Conservation (phyloP, 2,797 vertebrate genomes). For the Notamacropus eugenii region DNA sequence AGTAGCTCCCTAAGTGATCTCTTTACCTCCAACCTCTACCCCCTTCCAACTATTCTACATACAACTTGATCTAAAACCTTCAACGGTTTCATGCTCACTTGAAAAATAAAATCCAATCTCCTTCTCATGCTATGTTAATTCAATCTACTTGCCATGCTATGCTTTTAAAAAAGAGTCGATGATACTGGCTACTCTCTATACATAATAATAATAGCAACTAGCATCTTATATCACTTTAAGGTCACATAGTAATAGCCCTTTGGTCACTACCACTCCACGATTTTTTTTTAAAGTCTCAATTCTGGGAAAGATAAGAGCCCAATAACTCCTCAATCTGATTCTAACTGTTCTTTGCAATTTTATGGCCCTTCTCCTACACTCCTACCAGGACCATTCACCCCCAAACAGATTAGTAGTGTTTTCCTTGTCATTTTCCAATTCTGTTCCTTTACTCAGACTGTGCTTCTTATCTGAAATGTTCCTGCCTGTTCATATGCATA, state of each 20-base stretch:
- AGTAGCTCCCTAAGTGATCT: not conserved
- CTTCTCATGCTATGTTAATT: not conserved
- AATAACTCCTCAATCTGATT: not conserved
- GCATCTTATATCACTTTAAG: too few species aligned
- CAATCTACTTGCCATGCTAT: too few species aligned
- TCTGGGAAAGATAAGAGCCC: too few species aligned
- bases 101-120: not conserved
- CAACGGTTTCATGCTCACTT: not conserved
- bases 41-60: not conserved
- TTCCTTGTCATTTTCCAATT: not conserved
- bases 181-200: too few species aligned
- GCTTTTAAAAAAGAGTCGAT: too few species aligned
- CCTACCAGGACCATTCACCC: not conserved
- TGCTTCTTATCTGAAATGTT: not conserved
- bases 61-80: not conserved
- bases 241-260: too few species aligned
- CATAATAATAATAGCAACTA: too few species aligned
- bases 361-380: not conserved
- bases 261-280: too few species aligned
- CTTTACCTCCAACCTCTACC: not conserved
- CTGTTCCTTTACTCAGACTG: not conserved
- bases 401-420: not conserved
- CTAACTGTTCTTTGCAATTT: not conserved
- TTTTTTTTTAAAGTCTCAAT: too few species aligned
- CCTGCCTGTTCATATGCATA: not conserved